These are phyloP conservation scores for Anarrhichthys ocellatus DNA, from an alignment of 2,113 vertebrate genomes.

Conservation along the genomic window DNA sequence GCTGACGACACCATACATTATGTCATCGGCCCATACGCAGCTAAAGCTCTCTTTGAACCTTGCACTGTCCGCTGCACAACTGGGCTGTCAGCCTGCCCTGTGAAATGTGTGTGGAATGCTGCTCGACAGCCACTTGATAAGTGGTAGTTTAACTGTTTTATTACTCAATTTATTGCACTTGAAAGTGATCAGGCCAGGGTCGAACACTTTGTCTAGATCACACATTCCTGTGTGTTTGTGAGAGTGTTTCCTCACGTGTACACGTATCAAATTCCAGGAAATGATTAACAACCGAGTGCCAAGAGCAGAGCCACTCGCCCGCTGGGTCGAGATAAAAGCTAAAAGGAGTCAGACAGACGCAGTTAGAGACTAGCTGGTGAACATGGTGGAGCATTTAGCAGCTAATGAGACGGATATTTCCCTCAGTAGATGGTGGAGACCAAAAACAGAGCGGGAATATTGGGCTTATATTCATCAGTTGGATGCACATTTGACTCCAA, in stretches of 20 bases:
- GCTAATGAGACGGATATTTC: not conserved
- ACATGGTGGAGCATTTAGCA: not conserved
- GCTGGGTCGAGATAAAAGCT: constrained; percentile 21
- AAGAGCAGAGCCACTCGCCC: constrained; percentile 2
- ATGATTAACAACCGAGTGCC: constrained; percentile 36
- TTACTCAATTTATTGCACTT: constrained; percentile 1
- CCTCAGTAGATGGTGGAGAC: not conserved
- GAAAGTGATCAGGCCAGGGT: not conserved
- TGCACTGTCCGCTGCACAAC: constrained; percentile 1
- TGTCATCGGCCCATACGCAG: not conserved
- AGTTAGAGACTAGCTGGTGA: not conserved
- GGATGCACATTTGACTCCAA: not conserved
- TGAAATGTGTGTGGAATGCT: not conserved
- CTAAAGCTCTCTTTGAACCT: not conserved
- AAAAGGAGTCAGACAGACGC: not conserved
- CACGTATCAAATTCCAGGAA: constrained; percentile 29
- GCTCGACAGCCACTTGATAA: constrained; percentile 18
- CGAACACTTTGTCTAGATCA: not conserved
- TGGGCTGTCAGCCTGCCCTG: not conserved
- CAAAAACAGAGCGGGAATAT: not conserved
- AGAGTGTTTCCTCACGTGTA: constrained; percentile 1
- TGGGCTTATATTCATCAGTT: not conserved
- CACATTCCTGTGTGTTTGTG: not conserved
- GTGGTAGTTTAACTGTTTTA: not conserved
- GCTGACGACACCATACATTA: not conserved